Evolutionary conservation across 1,140 invertebrate genomes (phyloP), one percentile per base, ranked within the genome.

Genomic region (Diachasma alloeum): DNA sequence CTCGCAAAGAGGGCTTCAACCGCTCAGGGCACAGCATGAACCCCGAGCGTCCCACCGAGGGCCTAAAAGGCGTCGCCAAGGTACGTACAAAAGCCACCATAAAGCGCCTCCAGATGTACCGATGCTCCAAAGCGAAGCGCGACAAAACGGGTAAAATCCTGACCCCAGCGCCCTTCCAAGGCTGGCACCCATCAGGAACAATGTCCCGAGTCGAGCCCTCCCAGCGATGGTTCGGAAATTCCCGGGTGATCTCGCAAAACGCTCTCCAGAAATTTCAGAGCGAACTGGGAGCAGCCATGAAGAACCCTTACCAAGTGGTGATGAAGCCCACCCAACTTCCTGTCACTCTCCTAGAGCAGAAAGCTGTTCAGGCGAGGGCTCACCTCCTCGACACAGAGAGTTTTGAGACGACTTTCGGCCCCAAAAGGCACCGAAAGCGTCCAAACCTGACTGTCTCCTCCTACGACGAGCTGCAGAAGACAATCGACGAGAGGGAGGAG

Each of bases 161-260:
- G 10, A 94, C 93, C 74, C 94, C 97, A 37, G 98, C 98, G 5
- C 97, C 98, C 1, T 99, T 98, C 86, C 96, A 99, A 93, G 95
- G 94, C 46, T 93, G 93, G 87, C 87, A 98, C 15, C 88, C 94
- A n/a, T 94, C 97, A 72, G 99, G 99, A 24, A 95, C 97, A 1
- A 92, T 95, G 83, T 97, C 98, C 42, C 91, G 98, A 67, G 95
- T 99, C 8, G 98, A 99, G 89, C 99, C 99, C 8, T 98, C 97
- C 80, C 96, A 97, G 84, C 97, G 96, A 88, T 99, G 99, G 99
- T 99, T 99, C 91, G 97, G 97, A 79, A 97, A 97, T 84, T 95
- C 95, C 0, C 91, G 95, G 78, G 95, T 97, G 0, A 97, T 99
- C 81, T 95, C 96, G 0, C 98, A 99, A 90, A 94, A 93, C 85